Evolutionary conservation across 2,888 invertebrate species (phyloP), one percentile per base, ranked within the genome.

Genomic region (Nomada flava): DNA sequence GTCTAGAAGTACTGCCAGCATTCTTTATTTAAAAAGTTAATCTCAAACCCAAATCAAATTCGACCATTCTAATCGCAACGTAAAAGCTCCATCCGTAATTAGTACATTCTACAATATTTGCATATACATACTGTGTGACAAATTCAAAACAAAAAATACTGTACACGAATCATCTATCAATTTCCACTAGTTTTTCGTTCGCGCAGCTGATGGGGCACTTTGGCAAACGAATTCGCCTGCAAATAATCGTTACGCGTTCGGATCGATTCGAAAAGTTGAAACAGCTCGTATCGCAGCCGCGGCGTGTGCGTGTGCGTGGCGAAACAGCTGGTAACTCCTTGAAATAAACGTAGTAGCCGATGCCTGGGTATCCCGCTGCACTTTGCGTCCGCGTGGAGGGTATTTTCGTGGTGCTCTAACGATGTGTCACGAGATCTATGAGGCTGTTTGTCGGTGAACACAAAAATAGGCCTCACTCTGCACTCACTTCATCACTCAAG

Each of bases 401-500:
- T 91, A 90, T 90, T 91, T 91, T 86, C 86, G 88, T 80, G 75
- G 83, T 72, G 78, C 87, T 88, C 86, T 91, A 91, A 91, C 89
- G 90, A 91, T 83, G 88, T 90, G 90, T 89, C 90, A 84, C 87
- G 88, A 90, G 89, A 91, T 91, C 89, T 92, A 91, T 89, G 92
- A 91, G 87, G 87, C 89, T 91, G 91, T 92, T 92, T 91, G 91
- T 90, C 89, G 88, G 89, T 84, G 86, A 82, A 87, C 82, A 89
- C 92, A 91, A 92, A 93, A 93, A 93, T 93, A 93, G 92, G 90
- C 87, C 89, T 92, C 92, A 92, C 91, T 92, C 92, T 63, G 88
- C 91, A 91, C 92, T 91, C 91, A 91, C 91, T 92, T 91, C 90
- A 90, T 92, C 92, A 92, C 91, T 91, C 90, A 80, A 69, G 70